Evolutionary conservation across 2,113 vertebrate genomes (phyloP).

Genomic region (Macquaria ambigua): DNA sequence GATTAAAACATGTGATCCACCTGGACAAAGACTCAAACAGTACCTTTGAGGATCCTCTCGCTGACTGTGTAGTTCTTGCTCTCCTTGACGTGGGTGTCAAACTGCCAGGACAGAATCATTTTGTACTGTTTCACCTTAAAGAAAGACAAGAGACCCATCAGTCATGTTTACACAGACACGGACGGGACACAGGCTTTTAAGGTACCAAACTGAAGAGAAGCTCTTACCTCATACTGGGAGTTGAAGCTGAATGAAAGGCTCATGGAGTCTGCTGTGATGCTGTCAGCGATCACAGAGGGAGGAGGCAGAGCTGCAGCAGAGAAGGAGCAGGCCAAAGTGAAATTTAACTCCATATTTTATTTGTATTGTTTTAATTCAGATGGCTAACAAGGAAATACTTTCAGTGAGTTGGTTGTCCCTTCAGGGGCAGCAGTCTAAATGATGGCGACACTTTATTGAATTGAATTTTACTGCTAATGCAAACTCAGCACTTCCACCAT

Average conservation of each 20-base stretch:
- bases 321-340: background rate
- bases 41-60: constrained; percentile 88
- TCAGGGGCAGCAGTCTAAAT: background rate
- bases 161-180: background rate
- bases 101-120: constrained; percentile 93
- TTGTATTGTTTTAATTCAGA: too few relatives aligned
- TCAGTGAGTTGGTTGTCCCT: background rate
- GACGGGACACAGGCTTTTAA: background rate
- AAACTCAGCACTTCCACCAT: background rate
- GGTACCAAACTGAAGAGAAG: too few relatives aligned
- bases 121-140: constrained; percentile 89
- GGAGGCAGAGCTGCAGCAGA: constrained; percentile 88
- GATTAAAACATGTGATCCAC: background rate
- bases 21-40: background rate
- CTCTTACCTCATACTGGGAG: constrained; percentile 86
- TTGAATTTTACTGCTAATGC: background rate
- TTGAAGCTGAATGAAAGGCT: constrained; percentile 89
- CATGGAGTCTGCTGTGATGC: constrained; percentile 84
- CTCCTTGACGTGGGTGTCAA: constrained; percentile 93
- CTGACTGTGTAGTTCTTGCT: constrained; percentile 86
- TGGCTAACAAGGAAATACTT: too few relatives aligned
- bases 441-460: background rate
- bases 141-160: background rate
- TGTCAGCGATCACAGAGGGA: constrained; percentile 88
- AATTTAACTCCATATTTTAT: background rate